Conservation (phyloP, 2,113 vertebrate genomes). For the Ovis canadensis region DNA sequence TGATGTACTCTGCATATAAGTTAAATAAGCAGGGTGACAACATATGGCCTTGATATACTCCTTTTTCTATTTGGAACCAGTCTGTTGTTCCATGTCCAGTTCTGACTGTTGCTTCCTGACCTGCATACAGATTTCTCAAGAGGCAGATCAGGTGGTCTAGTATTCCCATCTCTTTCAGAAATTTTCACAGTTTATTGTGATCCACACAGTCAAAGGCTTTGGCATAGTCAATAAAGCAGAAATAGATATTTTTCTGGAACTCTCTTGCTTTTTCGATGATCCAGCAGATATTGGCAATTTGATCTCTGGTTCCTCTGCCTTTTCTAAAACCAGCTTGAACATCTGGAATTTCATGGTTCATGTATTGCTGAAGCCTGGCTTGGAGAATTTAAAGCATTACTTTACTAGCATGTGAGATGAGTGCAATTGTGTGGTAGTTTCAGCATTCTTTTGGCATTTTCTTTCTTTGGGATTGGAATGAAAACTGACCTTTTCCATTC, state of each 20-base stretch:
- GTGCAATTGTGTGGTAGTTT: neutral
- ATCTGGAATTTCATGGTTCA: neutral
- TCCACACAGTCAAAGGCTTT: neutral
- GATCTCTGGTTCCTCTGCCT: neutral
- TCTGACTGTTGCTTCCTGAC: neutral
- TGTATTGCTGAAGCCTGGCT: neutral
- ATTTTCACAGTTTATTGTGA: neutral
- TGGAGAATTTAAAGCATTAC: neutral
- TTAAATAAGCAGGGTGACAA: neutral
- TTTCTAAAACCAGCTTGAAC: neutral
- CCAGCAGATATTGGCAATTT: neutral
- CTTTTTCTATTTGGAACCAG: neutral
- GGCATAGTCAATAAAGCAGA: neutral
- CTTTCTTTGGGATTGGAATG: neutral
- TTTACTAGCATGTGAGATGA: neutral
- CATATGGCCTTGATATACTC: fast-evolving
- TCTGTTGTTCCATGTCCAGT: neutral
- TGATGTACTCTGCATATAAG: neutral
- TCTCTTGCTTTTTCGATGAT: neutral
- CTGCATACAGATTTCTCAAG: neutral
- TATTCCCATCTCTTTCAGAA: neutral
- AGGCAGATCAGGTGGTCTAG: neutral
- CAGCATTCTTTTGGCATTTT: neutral
- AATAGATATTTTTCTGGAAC: neutral
- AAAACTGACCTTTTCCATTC: neutral